Conservation (phyloP, 2,888 invertebrate species). For the Platerodrilus igneus region DNA sequence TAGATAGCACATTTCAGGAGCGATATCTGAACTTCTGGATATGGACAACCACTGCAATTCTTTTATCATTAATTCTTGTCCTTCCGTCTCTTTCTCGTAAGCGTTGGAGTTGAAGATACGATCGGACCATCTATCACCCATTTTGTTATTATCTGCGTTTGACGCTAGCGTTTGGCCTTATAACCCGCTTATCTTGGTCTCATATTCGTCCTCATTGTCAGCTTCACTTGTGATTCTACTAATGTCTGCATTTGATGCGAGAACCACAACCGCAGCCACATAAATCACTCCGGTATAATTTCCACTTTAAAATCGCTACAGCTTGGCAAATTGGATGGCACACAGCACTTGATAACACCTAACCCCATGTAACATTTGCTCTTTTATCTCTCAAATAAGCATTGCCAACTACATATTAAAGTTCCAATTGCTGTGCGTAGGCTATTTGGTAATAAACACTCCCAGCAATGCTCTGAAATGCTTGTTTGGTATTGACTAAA, state of each 20-base stretch:
- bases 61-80: slow-evolving; percentile 23
- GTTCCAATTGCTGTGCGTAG: too few species aligned
- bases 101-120: too few species aligned
- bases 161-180: slow-evolving; percentile 28
- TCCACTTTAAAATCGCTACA: slow-evolving; percentile 8
- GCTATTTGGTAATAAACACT: too few species aligned
- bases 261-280: slow-evolving; percentile 4
- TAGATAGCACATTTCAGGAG: slow-evolving; percentile 24
- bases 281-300: slow-evolving; percentile 5
- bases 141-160: slow-evolving; percentile 28
- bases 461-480: too few species aligned
- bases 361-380: too few species aligned
- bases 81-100: slow-evolving; percentile 24
- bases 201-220: slow-evolving; percentile 18
- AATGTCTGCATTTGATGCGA: slow-evolving; percentile 16
- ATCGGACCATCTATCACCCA: slow-evolving; percentile 29
- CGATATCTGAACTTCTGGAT: slow-evolving; percentile 20
- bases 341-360: slow-evolving; percentile 13
- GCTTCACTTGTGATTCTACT: slow-evolving; percentile 16
- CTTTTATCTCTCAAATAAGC: too few species aligned
- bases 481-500: too few species aligned
- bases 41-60: slow-evolving; percentile 19
- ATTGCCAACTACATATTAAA: too few species aligned
- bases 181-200: slow-evolving; percentile 25
- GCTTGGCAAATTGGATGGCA: slow-evolving; percentile 10